These are phyloP conservation scores for Sphaerophoria rueppellii DNA, from an alignment of 2,888 invertebrate genomes.

Conservation along the genomic window DNA sequence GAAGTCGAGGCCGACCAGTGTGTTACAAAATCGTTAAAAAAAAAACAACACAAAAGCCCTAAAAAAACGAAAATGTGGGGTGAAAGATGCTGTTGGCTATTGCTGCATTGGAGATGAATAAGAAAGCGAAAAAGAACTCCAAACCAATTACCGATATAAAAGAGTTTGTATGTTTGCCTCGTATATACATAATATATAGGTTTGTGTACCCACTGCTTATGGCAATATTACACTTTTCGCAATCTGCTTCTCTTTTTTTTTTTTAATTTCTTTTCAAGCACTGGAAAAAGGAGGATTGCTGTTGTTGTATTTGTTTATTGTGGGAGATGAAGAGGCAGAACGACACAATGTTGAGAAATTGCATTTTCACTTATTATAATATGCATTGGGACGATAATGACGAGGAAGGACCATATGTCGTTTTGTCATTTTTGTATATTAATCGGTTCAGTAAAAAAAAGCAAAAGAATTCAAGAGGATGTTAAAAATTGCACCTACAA, in stretches of 20 bases:
- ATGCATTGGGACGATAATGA: slow-evolving; percentile 28
- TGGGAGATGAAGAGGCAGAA: not conserved
- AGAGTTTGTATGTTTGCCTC: not conserved
- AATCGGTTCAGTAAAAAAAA: not conserved
- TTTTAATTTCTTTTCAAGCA: slow-evolving; percentile 4
- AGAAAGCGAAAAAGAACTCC: slow-evolving; percentile 46
- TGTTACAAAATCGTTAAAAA: not conserved
- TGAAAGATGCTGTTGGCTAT: slow-evolving; percentile 35
- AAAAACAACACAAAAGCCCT: slow-evolving; percentile 32
- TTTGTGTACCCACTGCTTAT: slow-evolving; percentile 22
- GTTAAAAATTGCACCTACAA: slow-evolving; percentile 9
- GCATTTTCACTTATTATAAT: slow-evolving; percentile 55
- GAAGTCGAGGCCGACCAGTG: not conserved
- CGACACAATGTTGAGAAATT: slow-evolving; percentile 45
- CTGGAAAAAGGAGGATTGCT: slow-evolving; percentile 24
- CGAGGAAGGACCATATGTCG: slow-evolving; percentile 42
- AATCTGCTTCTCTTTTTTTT: not conserved
- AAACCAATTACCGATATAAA: slow-evolving; percentile 51
- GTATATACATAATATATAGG: slow-evolving; percentile 9
- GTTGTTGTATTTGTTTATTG: not conserved
- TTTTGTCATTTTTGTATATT: slow-evolving; percentile 45
- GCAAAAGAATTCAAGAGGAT: slow-evolving; percentile 1
- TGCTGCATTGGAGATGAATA: slow-evolving; percentile 26
- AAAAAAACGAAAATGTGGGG: slow-evolving; percentile 17
- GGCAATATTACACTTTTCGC: not conserved